Evolutionary conservation across 2,888 invertebrate genomes (phyloP).

Genomic region (Matsumyia berberina): DNA sequence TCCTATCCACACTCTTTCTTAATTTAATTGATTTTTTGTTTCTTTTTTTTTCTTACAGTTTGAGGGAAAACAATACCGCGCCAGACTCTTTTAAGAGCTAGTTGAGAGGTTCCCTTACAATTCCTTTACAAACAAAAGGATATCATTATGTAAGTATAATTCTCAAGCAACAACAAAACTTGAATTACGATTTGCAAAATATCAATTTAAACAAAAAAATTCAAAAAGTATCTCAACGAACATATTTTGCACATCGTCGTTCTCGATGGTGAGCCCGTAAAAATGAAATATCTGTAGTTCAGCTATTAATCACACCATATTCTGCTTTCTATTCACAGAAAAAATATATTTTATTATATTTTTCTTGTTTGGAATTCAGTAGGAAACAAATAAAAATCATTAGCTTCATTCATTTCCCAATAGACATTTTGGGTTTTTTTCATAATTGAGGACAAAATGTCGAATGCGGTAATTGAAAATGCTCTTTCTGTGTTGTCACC

Average conservation of each 20-base stretch:
- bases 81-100: constrained; percentile 74
- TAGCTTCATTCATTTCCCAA: not conserved
- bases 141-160: constrained; percentile 66
- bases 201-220: not conserved
- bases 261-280: not conserved
- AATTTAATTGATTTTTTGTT: not conserved
- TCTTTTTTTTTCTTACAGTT: constrained; percentile 48
- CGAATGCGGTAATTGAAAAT: constrained; percentile 48
- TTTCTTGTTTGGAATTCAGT: constrained; percentile 29
- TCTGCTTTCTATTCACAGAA: constrained; percentile 71
- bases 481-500: too few species aligned
- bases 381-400: not conserved
- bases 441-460: constrained; percentile 46
- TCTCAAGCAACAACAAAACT: not conserved
- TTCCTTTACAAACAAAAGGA: constrained; percentile 72
- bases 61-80: constrained; percentile 65
- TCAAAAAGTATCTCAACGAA: not conserved
- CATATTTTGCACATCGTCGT: constrained; percentile 51
- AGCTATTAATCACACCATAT: constrained; percentile 59
- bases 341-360: constrained; percentile 38
- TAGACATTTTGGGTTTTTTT: not conserved
- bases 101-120: constrained; percentile 73
- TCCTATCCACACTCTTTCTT: not conserved
- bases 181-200: constrained; percentile 38
- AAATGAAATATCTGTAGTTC: constrained; percentile 62